Percentiles rank a stretch among this genome's conserved stretches.
phyloP scores from a whole-genome alignment of 2,888 invertebrate genomes.

The Reticulitermes lucifugus region DNA sequence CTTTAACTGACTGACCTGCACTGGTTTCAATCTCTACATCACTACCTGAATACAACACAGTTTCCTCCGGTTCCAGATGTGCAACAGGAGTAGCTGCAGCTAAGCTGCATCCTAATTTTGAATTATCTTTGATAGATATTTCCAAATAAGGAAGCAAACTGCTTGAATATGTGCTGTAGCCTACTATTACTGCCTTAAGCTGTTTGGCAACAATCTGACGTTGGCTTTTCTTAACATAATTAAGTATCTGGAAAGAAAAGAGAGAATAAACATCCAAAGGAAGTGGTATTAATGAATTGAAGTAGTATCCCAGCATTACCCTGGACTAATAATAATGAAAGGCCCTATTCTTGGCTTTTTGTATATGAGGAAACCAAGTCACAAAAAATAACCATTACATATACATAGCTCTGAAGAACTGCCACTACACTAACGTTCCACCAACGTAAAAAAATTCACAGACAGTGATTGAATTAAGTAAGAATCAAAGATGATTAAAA shows the following conservation, averaged over 20 bases:
- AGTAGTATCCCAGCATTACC: too few relatives aligned
- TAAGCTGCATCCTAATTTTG: background rate
- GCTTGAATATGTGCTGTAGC: constrained; percentile 72
- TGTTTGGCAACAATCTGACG: constrained; percentile 68
- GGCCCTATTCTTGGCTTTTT: too few relatives aligned
- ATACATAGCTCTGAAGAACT: too few relatives aligned
- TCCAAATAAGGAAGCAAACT: constrained; percentile 70
- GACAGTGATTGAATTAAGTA: too few relatives aligned
- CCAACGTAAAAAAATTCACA: too few relatives aligned
- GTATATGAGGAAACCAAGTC: too few relatives aligned
- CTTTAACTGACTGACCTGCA: background rate
- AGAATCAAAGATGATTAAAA: too few relatives aligned
- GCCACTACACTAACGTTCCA: too few relatives aligned
- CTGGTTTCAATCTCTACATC: background rate
- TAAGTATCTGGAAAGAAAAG: constrained; percentile 29
- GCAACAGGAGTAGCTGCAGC: background rate
- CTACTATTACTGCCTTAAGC: constrained; percentile 73
- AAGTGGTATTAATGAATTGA: too few relatives aligned
- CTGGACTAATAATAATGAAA: too few relatives aligned
- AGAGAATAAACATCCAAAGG: too few relatives aligned
- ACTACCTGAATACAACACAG: background rate
- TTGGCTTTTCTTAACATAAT: constrained; percentile 64
- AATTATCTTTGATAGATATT: background rate
- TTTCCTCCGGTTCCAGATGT: background rate
- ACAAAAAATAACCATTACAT: too few relatives aligned